Conservation (phyloP, 2,113 vertebrate genomes). For the Chrysemys picta region DNA sequence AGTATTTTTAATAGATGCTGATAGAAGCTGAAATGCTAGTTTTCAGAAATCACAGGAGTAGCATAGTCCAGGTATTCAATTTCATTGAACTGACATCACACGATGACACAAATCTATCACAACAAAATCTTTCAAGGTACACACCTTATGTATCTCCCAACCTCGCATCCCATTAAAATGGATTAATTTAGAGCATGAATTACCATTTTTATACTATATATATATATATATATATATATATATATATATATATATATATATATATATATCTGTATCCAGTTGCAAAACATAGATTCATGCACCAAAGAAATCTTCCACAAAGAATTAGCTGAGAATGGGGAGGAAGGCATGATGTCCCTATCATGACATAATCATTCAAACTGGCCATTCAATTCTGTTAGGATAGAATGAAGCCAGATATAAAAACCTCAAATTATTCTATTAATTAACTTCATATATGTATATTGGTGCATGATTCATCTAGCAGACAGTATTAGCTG, state of each 20-base stretch:
- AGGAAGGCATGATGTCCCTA: background rate
- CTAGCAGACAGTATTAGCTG: fast-evolving
- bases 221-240: too few relatives aligned
- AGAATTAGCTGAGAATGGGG: background rate
- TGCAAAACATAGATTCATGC: background rate
- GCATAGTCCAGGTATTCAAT: slow-evolving; percentile 11
- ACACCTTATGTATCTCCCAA: background rate
- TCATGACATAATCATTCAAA: background rate
- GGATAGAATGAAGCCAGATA: background rate
- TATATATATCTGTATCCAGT: background rate
- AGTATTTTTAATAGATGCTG: slow-evolving; percentile 33
- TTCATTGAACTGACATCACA: slow-evolving; percentile 31
- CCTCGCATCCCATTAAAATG: background rate
- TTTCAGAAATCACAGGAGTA: slow-evolving; percentile 42
- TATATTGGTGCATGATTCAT: background rate
- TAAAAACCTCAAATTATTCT: background rate
- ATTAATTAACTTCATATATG: background rate
- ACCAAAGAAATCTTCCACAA: background rate
- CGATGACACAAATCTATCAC: slow-evolving; percentile 21
- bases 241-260: background rate
- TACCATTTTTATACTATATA: background rate
- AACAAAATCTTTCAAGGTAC: background rate
- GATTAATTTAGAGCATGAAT: background rate
- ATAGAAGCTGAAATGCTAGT: slow-evolving; percentile 46
- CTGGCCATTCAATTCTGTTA: background rate